phyloP scores from a whole-genome alignment of 2,888 invertebrate genomes.

The Cantharis nigra region DNA sequence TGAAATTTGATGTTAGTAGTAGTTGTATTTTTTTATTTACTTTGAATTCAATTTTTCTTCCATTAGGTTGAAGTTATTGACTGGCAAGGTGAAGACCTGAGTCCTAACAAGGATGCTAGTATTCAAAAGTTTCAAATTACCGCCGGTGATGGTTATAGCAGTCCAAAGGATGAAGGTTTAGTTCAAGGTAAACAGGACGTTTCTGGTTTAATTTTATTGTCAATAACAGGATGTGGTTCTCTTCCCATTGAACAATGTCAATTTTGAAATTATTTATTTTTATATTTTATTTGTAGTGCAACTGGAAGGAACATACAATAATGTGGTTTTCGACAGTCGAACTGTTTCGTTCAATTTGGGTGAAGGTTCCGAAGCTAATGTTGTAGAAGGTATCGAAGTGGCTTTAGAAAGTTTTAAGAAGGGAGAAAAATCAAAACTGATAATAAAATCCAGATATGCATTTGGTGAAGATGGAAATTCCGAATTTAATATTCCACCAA shows the following conservation, averaged over 20 bases:
- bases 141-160: constrained; percentile 71
- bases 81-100: constrained; percentile 89
- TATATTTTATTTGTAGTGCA: constrained; percentile 65
- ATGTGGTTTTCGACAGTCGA: constrained; percentile 75
- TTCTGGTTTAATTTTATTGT: background rate
- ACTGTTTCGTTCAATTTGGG: constrained; percentile 84
- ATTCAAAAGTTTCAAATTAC: constrained; percentile 75
- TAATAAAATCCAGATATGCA: constrained; percentile 78
- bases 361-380: constrained; percentile 76
- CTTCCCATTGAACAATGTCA: background rate
- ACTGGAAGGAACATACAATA: constrained; percentile 69
- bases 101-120: constrained; percentile 80
- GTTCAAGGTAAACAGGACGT: constrained; percentile 71
- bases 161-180: constrained; percentile 80
- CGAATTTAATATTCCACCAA: constrained; percentile 75
- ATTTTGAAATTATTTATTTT: background rate
- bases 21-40: background rate
- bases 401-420: constrained; percentile 81
- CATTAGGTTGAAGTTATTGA: constrained; percentile 80
- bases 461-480: constrained; percentile 74
- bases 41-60: background rate
- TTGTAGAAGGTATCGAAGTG: constrained; percentile 82
- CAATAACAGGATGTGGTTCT: constrained; percentile 11
- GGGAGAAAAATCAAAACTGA: constrained; percentile 76
- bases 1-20: constrained; percentile 80